Base-by-base conservation (phyloP, 2,888 invertebrate species). In the Iphiclides podalirius region DNA sequence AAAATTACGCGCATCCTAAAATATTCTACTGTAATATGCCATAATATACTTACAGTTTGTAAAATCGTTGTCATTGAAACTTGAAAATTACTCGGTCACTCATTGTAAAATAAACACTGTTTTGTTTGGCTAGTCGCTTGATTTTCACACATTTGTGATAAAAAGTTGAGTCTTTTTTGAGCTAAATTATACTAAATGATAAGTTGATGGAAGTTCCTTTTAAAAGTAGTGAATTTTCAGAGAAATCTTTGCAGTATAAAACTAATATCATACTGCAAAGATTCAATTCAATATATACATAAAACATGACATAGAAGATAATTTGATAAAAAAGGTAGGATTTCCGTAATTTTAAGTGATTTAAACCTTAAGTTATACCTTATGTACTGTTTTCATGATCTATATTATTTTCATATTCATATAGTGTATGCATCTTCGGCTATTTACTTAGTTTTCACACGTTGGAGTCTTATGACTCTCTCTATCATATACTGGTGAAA, bases 151-250 rank as follows among this genome's bases (percentile, higher is more conserved):
- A 26, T n/a, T 35, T 16, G 26, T 36, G 35, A 12, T 47, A 41
- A 41, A 40, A 35, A 28, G 26, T 35, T 47, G 40, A 28, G 40
- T 16, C 15, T n/a, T n/a, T n/a, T n/a, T n/a, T n/a, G n/a, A n/a
- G n/a, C n/a, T n/a, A 36, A 13, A 35, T 35, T n/a, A 35, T 35
- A 39, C 46, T 46, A 46, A 46, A 15, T 46, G 12, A 38, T 34
- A 38, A 23, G 20, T 34, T 46, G 38, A 34, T 33, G 34, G 39
- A 34, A 39, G 33, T 39, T 33, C 34, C 20, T 13, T 20, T 34
- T 43, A 23, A 43, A 20, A 17, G n/a, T 26, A 8, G 8, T 20
- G 6, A 26, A 7, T 26, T 26, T 20, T 20, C 20, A n/a, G n/a
- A n/a, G n/a, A n/a, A n/a, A n/a, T n/a, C n/a, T n/a, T n/a, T n/a